Evolutionary conservation across 2,888 invertebrate genomes (phyloP).

Genomic region (Nephrocerus scutellatus): DNA sequence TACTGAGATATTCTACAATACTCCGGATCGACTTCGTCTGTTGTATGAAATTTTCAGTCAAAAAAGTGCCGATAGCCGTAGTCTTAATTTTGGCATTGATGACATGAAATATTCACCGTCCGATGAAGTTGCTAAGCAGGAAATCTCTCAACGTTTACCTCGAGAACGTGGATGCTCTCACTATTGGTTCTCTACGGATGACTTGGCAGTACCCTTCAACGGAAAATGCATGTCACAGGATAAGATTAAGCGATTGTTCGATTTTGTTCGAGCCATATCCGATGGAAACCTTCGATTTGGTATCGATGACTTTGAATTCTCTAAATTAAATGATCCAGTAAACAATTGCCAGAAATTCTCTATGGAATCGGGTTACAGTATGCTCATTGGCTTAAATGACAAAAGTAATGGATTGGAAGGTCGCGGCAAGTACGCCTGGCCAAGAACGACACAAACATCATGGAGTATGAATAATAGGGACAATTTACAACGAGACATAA

Average conservation of each 20-base stretch:
- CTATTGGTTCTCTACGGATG: constrained; percentile 42
- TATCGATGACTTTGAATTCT: constrained; percentile 39
- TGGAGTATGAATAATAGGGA: no score
- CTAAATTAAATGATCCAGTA: constrained; percentile 32
- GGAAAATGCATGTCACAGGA: constrained; percentile 31
- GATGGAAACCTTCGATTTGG: constrained; percentile 33
- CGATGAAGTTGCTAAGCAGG: constrained; percentile 9
- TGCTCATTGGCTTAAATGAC: constrained; percentile 37
- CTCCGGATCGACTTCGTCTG: constrained; percentile 28
- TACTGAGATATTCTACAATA: constrained; percentile 28
- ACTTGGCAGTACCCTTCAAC: constrained; percentile 37
- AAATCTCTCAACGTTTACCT: constrained; percentile 24
- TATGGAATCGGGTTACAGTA: constrained; percentile 39
- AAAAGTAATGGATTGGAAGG: constrained; percentile 32
- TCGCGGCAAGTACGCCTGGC: constrained; percentile 38
- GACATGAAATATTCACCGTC: constrained; percentile 34
- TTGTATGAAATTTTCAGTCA: constrained; percentile 40
- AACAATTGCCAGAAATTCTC: constrained; percentile 30
- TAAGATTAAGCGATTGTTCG: constrained; percentile 34
- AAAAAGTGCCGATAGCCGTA: constrained; percentile 31
- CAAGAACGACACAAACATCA: constrained; percentile 21
- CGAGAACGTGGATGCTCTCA: constrained; percentile 32
- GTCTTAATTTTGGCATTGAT: constrained; percentile 40
- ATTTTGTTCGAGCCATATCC: constrained; percentile 24
- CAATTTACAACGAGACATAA: constrained; percentile 37